Base-by-base conservation (phyloP, 2,113 vertebrate genomes). In the Theropithecus gelada region DNA sequence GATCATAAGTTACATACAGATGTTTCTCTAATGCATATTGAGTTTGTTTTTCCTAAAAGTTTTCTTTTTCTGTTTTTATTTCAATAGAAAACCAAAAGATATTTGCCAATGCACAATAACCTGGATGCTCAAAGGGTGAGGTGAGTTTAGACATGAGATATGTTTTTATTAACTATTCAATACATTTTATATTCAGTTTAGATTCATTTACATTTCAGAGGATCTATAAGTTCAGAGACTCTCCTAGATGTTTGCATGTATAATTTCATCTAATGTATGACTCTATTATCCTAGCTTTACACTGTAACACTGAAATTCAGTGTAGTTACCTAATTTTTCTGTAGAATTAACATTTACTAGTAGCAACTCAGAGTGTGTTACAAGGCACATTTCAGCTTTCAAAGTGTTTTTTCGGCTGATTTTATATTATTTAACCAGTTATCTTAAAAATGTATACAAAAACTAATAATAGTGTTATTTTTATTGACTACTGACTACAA, bases 171-270 rank as follows among this genome's bases (percentile, higher is more conserved):
- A 94, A 32, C 40, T 80, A 84, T 66, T 22, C 72, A 82, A 35
- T 23, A 93, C n/a, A 50, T 82, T 90, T 88, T 94, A 73, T 73
- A 85, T 25, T 72, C 18, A 11, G 9, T 75, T 88, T 96, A 92
- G 17, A 30, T 68, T 96, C 32, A 81, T 80, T 84, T 73, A 16
- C 40, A 68, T 84, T 96, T 72, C 93, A 88, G 38, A 93, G 13
- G 93, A 38, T 73, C 8, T 23, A 59, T 35, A 80, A 43, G 8
- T 90, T 92, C 16, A 45, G 30, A 35, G 50, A 78, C 6, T 85
- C 81, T 85, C 32, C 25, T 73, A 86, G 35, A 25, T 86, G 30
- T 94, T 52, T 72, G 30, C 9, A 25, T 9, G 22, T 59, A 20
- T 82, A 50, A 90, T 55, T 81, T 94, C 18, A 82, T 90, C 43